Conservation (phyloP, 2,888 invertebrate species). For the Amitus sp. region DNA sequence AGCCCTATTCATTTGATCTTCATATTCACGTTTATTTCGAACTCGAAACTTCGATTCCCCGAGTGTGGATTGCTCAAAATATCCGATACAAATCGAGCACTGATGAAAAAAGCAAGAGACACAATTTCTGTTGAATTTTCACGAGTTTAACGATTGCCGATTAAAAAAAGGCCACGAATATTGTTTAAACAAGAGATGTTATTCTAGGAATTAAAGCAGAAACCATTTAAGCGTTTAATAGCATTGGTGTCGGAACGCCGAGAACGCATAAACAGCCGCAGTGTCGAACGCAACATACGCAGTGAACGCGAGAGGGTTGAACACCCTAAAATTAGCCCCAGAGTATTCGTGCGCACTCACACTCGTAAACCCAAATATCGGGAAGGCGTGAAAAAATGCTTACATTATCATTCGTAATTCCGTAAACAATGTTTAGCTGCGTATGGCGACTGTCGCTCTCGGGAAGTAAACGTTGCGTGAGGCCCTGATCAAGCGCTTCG, state of each 20-base stretch:
- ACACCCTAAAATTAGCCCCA: constrained; percentile 65
- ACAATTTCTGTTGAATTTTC: too few relatives aligned
- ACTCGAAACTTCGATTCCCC: too few relatives aligned
- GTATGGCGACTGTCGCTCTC: constrained; percentile 40
- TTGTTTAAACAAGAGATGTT: constrained; percentile 5
- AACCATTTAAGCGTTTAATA: constrained; percentile 39
- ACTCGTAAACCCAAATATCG: constrained; percentile 49
- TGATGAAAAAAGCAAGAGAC: too few relatives aligned
- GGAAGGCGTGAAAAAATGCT: constrained; percentile 64
- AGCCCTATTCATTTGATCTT: too few relatives aligned
- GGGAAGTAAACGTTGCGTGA: constrained; percentile 56
- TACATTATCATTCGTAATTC: constrained; percentile 66
- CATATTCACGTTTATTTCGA: too few relatives aligned
- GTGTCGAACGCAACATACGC: constrained; percentile 46
- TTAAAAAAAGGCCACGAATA: not conserved
- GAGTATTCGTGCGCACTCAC: constrained; percentile 44
- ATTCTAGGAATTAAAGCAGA: constrained; percentile 9
- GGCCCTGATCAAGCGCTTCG: constrained; percentile 44
- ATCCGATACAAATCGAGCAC: too few relatives aligned
- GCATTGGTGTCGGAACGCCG: constrained; percentile 45
- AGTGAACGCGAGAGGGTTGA: constrained; percentile 50
- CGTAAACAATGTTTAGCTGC: constrained; percentile 55
- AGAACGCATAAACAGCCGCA: constrained; percentile 48
- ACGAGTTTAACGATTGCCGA: not conserved
- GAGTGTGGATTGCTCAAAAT: too few relatives aligned